Evolutionary conservation across 2,888 invertebrate genomes (phyloP), one percentile per base, ranked within the genome.

Genomic region (Diaperis boleti): DNA sequence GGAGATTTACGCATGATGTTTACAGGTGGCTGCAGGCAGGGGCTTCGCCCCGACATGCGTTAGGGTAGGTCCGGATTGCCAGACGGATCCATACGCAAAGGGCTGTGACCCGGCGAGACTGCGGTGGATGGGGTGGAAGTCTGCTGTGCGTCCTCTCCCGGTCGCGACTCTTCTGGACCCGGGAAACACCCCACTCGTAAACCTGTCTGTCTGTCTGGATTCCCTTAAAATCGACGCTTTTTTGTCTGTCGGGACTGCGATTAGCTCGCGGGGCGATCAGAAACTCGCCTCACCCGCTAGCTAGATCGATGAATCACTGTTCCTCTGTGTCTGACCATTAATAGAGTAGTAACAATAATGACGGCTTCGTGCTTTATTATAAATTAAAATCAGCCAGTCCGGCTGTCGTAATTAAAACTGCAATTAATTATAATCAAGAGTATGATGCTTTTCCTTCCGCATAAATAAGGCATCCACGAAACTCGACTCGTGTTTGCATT

Each of bases 71-170:
- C 69, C 72, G 45, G 54, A 54, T 20, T 67, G 68, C 47, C 73
- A 74, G 73, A 68, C 68, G 59, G 68, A 68, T 67, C 68, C 65
- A 69, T 70, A 70, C 68, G 65, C 69, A 55, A 59, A 65, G 62
- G 67, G 57, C 67, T 64, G 47, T 72, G 74, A 74, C 73, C 72
- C 68, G 72, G 72, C 73, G 68, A 72, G 74, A 72, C 75, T 69
- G n/a, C n/a, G n/a, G n/a, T n/a, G 72, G 66, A 68, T 69, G 69
- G 72, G 70, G 70, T 59, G 57, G 56, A 39, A 49, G 50, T 62
- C 50, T 56, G 22, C 49, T 44, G 13, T 59, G 54, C 11, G 42
- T 45, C 22, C 39, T 13, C 59, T 66, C 54, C 63, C 26, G 65
- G 62, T 59, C 33, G 15, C 13, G 8, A 47, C 49, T 33, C 17